Evolutionary conservation across 2,888 invertebrate species (phyloP), one percentile per base, ranked within the genome.

Genomic region (Papilio elwesi): DNA sequence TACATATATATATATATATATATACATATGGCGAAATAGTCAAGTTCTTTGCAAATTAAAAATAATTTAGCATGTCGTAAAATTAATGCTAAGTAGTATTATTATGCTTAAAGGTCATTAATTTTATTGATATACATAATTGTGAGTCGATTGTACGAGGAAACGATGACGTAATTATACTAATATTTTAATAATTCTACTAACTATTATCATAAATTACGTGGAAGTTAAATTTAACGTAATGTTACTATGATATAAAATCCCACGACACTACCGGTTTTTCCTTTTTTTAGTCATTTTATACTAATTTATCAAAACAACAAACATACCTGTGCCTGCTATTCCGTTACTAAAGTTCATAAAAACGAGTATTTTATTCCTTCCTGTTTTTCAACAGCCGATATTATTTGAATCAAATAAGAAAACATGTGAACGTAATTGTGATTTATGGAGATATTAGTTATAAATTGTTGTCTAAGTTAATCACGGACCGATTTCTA

Each of bases 151-250:
- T 57, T 66, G 47, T 71, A 48, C 68, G 65, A 67, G 67, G 71
- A 76, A 75, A 77, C 75, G 79, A 81, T 88, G 87, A 89, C 88
- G 87, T 86, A 84, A 82, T 82, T 81, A 82, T 82, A 86, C 84
- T 84, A 84, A 85, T 87, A 88, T 89, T 87, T 88, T 89, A 89
- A 89, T 87, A 85, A 89, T 88, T n/a, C n/a, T n/a, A 84, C 86
- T 77, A 81, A 81, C 84, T 84, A 90, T 91, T 90, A 90, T 81
- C 89, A 89, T 91, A 88, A 88, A 90, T 90, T 89, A 87, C 83
- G 85, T 81, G 83, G 82, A 83, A 88, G 88, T 90, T 89, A 87
- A 84, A 83, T 78, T 80, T 86, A 88, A 89, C 88, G 87, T 88
- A 87, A 86, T 80, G 80, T 85, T 79, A 85, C 87, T 90, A 82